Evolutionary conservation across 2,113 vertebrate genomes (phyloP), one percentile per base, ranked within the genome.

Genomic region (Cyphomyrus plagiostoma): DNA sequence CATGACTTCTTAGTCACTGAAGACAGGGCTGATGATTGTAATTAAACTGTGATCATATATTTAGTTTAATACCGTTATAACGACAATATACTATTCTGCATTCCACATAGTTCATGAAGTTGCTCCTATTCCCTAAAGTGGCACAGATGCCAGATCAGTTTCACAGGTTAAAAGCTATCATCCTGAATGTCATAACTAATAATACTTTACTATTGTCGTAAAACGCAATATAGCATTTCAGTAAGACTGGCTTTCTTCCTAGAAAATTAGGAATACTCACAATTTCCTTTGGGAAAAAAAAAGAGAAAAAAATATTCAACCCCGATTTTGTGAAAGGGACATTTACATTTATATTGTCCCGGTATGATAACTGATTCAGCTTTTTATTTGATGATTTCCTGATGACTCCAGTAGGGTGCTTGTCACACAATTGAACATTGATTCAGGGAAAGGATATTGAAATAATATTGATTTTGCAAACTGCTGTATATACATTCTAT

Each of bases 181-280:
- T 92, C 92, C 92, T 92, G 93, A 94, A 92, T 93, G 89, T 80
- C 88, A 86, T 92, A 39, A 91, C 91, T 90, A 92, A 89, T 88
- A 52, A 88, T 88, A 89, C 89, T 92, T 89, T 92, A 85, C 91
- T 91, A 91, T 91, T 90, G 90, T 91, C 92, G 92, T 93, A 93
- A 94, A 93, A 92, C 91, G 93, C 82, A 90, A 93, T 87, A 92
- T 39, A 89, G 77, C 93, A 88, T 91, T 93, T 89, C 89, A 92
- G 90, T 90, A 91, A 88, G 92, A 87, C 91, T 94, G 95, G 93
- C 93, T 93, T 53, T 35, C 86, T 92, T 93, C 92, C 93, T 93
- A 92, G 94, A 95, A 95, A 94, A 91, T 92, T 89, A 89, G 90
- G 90, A 91, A 93, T 89, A 90, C 92, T 92, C 91, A 93, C 89